phyloP scores from a whole-genome alignment of 1,140 invertebrate species.

The Himalopsyche phryganea region DNA sequence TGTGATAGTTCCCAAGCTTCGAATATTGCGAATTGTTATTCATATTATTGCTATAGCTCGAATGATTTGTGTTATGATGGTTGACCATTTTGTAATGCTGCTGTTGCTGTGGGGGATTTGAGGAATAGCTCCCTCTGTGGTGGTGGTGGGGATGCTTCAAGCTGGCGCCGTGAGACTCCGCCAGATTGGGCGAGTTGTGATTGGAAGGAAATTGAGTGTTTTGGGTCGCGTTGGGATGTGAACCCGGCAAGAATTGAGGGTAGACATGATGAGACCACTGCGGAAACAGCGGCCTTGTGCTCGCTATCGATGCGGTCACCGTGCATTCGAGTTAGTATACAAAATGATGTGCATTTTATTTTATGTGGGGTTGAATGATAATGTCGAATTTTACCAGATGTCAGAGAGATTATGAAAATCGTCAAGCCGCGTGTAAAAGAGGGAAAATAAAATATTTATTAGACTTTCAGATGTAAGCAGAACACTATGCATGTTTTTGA shows the following conservation, averaged over 20 bases:
- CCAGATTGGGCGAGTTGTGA: conserved; percentile 39
- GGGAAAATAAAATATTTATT: conserved; percentile 31
- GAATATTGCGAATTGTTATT: conserved; percentile 55
- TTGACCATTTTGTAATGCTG: conserved; percentile 51
- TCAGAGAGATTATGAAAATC: conserved; percentile 8
- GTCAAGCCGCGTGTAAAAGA: conserved; percentile 34
- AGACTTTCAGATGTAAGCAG: conserved; percentile 10
- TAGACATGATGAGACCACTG: conserved; percentile 91
- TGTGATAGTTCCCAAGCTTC: conserved; percentile 50
- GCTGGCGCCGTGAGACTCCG: conserved; percentile 52
- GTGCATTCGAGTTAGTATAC: background rate
- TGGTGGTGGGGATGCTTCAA: conserved; percentile 57
- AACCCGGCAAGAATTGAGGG: conserved; percentile 84
- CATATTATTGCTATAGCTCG: conserved; percentile 46
- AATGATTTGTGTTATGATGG: conserved; percentile 50
- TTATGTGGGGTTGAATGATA: conserved; percentile 2
- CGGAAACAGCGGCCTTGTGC: conserved; percentile 74
- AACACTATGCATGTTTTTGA: too few relatives aligned
- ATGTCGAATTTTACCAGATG: conserved; percentile 28
- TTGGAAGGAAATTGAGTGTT: conserved; percentile 50
- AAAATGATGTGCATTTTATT: conserved; percentile 2
- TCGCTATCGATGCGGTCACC: conserved; percentile 24
- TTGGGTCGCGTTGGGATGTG: conserved; percentile 68
- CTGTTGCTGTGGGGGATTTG: conserved; percentile 43
- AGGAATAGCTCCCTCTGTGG: conserved; percentile 52